phyloP scores from a whole-genome alignment of 2,888 invertebrate species.

The Papilio demoleus region DNA sequence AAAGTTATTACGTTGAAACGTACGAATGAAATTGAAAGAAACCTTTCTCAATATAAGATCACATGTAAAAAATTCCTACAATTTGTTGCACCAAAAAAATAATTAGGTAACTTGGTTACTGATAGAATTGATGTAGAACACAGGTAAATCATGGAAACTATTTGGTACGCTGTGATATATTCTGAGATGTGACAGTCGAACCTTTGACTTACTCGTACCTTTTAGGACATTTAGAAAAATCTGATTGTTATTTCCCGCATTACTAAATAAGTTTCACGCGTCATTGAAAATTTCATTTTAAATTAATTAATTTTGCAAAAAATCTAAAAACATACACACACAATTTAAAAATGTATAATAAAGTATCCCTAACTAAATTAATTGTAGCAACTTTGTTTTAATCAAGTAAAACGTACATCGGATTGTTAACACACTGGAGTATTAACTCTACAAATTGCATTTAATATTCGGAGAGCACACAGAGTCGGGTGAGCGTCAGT shows the following conservation, averaged over 20 bases:
- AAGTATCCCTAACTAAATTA: background rate
- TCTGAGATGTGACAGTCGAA: no score
- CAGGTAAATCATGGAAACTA: no score
- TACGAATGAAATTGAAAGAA: background rate
- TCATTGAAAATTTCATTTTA: no score
- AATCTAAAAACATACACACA: no score
- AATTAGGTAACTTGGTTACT: background rate
- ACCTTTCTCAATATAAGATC: background rate
- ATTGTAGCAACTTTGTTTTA: background rate
- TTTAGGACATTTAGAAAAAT: no score
- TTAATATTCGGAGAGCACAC: slow-evolving; percentile 21
- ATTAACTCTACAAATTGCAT: slow-evolving; percentile 23
- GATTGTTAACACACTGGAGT: slow-evolving; percentile 10
- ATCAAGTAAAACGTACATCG: slow-evolving; percentile 6
- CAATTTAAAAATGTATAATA: background rate
- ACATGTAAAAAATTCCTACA: background rate
- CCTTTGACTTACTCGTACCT: no score
- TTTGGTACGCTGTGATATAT: no score
- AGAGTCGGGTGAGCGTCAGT: slow-evolving; percentile 7
- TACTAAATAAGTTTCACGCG: no score
- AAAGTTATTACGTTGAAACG: slow-evolving; percentile 1
- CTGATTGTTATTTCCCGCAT: no score
- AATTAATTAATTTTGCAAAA: no score
- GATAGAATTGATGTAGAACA: background rate
- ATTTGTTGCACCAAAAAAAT: background rate